Evolutionary conservation across 1,140 invertebrate genomes (phyloP), one percentile per base, ranked within the genome.

Genomic region (Drosophila pachea): DNA sequence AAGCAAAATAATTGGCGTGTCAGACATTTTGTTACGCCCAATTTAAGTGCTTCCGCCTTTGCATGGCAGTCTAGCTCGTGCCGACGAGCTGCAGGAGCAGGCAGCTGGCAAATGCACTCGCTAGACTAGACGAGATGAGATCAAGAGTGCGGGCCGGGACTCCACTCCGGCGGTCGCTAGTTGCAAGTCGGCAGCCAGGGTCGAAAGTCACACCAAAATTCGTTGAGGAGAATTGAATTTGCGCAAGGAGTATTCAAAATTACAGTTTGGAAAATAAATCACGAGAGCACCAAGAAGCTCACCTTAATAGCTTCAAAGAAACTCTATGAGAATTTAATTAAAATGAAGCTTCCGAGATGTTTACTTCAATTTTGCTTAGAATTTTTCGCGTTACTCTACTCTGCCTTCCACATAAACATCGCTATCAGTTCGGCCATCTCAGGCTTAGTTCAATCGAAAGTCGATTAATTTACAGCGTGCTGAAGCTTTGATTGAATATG

Each of bases 1-100:
- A 40, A 79, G 76, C 56, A 86, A 86, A 83, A 86, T 83, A 83
- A 83, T 83, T 83, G 79, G 81, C 79, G 63, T 79, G 79, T 84
- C 79, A 83, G 79, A 83, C 81, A 84, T 84, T 83, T 83, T 83
- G 79, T 79, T 83, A 76, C 73, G 79, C 76, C 78, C 78, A 83
- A 83, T 83, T 83, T 83, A 83, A 83, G 79, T 83, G 79, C 68
- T 83, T 84, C 78, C 79, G 67, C 48, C 59, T 75, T 68, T 73
- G 73, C 65, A 68, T 64, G 50, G 59, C 40, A 63, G 61, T 50
- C 40, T 6, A 56, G 56, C 52, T 58, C 35, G 7, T 47, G 22
- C 32, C 16, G 14, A 14, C 35, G 22, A 29, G 29, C 8, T 33
- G 40, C 14, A 45, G 55, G 31, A 31, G 55, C 12, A 32, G 29